Base-by-base conservation (phyloP, 2,797 vertebrate genomes). In the Acanthornis magna region DNA sequence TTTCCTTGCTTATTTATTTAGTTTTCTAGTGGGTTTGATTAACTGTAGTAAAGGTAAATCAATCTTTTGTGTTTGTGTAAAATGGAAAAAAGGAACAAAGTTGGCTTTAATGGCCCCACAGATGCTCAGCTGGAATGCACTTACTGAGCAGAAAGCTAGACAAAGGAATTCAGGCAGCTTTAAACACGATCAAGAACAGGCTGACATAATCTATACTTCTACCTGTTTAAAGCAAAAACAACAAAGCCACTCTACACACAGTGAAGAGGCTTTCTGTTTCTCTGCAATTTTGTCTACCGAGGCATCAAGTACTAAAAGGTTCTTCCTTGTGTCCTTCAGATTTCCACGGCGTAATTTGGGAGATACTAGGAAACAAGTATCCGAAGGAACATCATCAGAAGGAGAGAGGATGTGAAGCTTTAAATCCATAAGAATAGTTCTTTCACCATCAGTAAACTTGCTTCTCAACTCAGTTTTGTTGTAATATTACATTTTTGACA, bases 111-210 rank as follows among this genome's bases (percentile, higher is more conserved):
- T 47, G 50, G 88, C 73, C 86, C 89, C 91, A 65, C 76, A 95
- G 88, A 93, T 42, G 93, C 97, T 94, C 96, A 97, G 97, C 87
- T 96, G 96, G 97, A 97, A 96, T 80, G 85, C 84, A 96, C 94
- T 97, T 93, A 94, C 15, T 0, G 30, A 97, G 74, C 32, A 95
- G 75, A 86, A 74, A 95, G 88, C 94, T 95, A 97, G 93, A 97
- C 96, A 97, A 97, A 97, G 96, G 91, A 97, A 97, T 94, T 95
- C 71, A 84, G 73, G 82, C 78, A 91, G 97, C 90, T 96, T 97
- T 96, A 96, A 97, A 93, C 91, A 94, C 78, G 89, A 96, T 90
- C 38, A 82, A 95, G 89, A 96, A 84, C 91, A 66, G 8, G 86
- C 93, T 97, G 97, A 95, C 96, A 93, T 94, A 66, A 93, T 93